phyloP scores from a whole-genome alignment of 2,113 vertebrate genomes.

The Actinemys pallida region DNA sequence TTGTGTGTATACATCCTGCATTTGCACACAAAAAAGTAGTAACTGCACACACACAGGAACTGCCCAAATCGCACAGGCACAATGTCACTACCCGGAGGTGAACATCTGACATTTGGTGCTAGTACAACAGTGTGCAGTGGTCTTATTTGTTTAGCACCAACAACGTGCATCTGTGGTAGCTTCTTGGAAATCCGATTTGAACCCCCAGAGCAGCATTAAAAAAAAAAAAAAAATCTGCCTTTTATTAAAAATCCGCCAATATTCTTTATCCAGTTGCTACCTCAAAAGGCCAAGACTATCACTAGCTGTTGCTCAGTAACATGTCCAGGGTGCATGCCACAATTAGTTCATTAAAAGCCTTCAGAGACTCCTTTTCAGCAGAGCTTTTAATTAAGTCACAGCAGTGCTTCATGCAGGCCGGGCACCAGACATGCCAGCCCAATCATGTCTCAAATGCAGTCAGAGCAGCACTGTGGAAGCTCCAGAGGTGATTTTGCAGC shows the following conservation, averaged over 20 bases:
- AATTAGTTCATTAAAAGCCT: neutral
- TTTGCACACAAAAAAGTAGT: neutral
- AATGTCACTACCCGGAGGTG: neutral
- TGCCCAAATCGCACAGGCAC: neutral
- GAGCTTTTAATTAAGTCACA: neutral
- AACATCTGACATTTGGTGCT: neutral
- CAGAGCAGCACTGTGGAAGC: neutral
- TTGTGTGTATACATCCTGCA: neutral
- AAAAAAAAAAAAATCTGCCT: no score
- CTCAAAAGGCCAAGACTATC: neutral
- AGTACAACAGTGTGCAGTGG: neutral
- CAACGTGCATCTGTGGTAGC: neutral
- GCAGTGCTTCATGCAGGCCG: neutral
- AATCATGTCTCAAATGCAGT: neutral
- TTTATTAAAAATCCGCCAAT: neutral
- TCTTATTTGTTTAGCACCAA: neutral
- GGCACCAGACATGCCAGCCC: neutral
- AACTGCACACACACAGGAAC: neutral
- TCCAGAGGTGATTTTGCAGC: neutral
- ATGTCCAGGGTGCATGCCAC: neutral
- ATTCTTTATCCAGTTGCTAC: neutral
- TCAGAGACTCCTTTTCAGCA: neutral
- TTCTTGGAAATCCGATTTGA: neutral
- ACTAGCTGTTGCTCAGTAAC: neutral
- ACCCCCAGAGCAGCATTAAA: neutral